phyloP scores from a whole-genome alignment of 2,113 vertebrate genomes.

The Misgurnus anguillicaudatus region DNA sequence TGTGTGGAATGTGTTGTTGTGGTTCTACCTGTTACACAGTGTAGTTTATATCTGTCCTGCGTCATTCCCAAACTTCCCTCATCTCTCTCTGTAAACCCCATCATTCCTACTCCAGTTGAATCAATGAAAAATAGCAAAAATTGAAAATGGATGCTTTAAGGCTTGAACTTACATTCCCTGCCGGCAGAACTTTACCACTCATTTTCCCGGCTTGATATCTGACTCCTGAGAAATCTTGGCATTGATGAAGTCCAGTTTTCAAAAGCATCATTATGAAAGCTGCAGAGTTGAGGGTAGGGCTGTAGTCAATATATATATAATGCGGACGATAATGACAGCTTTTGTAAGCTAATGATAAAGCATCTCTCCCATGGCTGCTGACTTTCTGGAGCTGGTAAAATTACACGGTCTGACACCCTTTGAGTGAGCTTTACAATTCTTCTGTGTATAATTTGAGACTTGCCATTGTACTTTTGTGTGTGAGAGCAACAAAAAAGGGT shows the following conservation, averaged over 20 bases:
- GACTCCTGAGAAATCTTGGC: conserved; percentile 15
- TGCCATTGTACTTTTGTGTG: conserved; percentile 35
- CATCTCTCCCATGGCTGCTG: conserved; percentile 24
- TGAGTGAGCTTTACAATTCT: not conserved
- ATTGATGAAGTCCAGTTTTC: conserved; percentile 13
- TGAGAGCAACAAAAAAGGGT: not conserved
- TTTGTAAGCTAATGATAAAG: conserved; percentile 48
- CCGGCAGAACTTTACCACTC: conserved; percentile 24
- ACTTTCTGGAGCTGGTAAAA: conserved; percentile 48
- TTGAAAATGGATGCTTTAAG: not conserved
- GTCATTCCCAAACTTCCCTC: not conserved
- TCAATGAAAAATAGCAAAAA: not conserved
- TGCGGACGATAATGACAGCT: conserved; percentile 36
- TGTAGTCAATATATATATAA: conserved; percentile 25
- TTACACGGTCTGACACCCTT: conserved; percentile 46
- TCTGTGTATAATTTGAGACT: not conserved
- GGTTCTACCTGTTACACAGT: conserved; percentile 1
- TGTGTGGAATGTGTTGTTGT: not conserved
- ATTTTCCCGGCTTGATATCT: conserved; percentile 22
- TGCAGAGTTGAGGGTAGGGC: conserved; percentile 19
- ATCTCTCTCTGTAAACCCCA: not conserved
- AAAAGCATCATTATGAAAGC: conserved; percentile 26
- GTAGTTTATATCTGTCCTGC: not conserved
- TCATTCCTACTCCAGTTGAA: not conserved
- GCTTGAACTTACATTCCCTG: not conserved